Evolutionary conservation across 2,888 invertebrate genomes (phyloP).

Genomic region (Lochmaea capreae): DNA sequence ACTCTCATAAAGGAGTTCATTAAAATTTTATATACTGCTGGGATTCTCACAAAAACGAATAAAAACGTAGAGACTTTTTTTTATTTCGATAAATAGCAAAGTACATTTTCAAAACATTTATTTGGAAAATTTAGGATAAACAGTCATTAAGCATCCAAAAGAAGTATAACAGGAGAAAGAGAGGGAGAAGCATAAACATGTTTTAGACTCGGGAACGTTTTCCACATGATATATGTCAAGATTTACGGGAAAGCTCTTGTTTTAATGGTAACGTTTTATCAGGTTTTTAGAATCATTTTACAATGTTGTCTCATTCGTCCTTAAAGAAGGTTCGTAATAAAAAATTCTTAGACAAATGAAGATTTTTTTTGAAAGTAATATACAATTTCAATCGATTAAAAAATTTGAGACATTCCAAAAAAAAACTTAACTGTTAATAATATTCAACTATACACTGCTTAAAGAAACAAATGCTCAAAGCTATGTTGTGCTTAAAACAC

Average conservation of each 20-base stretch:
- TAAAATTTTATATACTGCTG: too few species aligned
- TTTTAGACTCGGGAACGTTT: neutral
- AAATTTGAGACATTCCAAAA: too few species aligned
- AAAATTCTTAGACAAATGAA: neutral
- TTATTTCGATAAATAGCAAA: slow-evolving; percentile 22
- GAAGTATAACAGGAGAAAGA: neutral
- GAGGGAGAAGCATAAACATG: slow-evolving; percentile 2
- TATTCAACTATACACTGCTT: too few species aligned
- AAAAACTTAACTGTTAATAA: too few species aligned
- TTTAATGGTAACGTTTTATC: slow-evolving; percentile 14
- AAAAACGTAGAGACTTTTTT: neutral
- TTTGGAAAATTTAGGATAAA: slow-evolving; percentile 19
- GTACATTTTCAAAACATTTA: slow-evolving; percentile 24
- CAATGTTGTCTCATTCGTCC: neutral
- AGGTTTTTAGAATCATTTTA: slow-evolving; percentile 5
- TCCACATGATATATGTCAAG: slow-evolving; percentile 16
- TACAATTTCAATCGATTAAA: too few species aligned
- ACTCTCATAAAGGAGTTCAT: too few species aligned
- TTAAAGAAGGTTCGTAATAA: neutral
- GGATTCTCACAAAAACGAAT: neutral
- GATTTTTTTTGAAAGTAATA: neutral
- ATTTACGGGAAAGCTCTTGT: slow-evolving; percentile 8
- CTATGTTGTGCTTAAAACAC: too few species aligned
- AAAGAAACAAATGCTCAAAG: too few species aligned
- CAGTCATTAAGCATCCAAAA: slow-evolving; percentile 14